A percentile compares a stretch with the other conserved stretches of the same genome.
phyloP scores from a whole-genome alignment of 2,113 vertebrate species.

The Pelobates fuscus region DNA sequence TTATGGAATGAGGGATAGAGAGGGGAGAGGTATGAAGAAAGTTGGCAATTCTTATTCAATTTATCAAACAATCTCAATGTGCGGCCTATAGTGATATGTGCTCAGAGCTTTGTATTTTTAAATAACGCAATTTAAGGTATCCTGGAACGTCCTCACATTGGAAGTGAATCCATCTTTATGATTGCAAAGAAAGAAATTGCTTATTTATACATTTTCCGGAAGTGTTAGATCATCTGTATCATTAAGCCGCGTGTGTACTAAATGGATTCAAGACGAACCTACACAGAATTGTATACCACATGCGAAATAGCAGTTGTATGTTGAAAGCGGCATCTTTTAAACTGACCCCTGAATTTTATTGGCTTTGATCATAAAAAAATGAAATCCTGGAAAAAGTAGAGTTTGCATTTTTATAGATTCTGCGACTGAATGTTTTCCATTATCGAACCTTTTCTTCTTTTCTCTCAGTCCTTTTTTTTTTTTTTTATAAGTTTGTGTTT shows the following conservation, averaged over 20 bases:
- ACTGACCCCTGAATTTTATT: neutral
- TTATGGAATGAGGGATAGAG: no score
- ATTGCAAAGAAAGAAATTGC: neutral
- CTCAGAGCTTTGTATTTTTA: no score
- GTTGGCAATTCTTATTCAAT: no score
- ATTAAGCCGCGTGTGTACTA: neutral
- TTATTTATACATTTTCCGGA: neutral
- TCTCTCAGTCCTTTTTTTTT: neutral
- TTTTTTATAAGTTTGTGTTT: neutral
- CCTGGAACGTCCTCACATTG: no score
- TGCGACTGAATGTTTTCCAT: constrained; percentile 17
- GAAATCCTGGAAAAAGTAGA: constrained; percentile 14
- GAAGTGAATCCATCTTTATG: neutral
- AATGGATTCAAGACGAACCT: neutral
- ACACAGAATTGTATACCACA: neutral
- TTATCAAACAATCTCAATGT: no score
- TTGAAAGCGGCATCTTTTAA: constrained; percentile 8
- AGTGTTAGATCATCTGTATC: constrained; percentile 5
- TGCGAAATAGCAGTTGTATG: neutral
- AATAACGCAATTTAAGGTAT: no score
- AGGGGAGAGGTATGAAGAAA: no score
- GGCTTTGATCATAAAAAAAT: constrained; percentile 21
- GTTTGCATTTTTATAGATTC: constrained; percentile 30
- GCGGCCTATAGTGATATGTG: no score
- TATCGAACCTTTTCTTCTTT: neutral